These are phyloP conservation scores for Grallaria varia DNA, from an alignment of 2,113 vertebrate genomes.

Conservation along the genomic window DNA sequence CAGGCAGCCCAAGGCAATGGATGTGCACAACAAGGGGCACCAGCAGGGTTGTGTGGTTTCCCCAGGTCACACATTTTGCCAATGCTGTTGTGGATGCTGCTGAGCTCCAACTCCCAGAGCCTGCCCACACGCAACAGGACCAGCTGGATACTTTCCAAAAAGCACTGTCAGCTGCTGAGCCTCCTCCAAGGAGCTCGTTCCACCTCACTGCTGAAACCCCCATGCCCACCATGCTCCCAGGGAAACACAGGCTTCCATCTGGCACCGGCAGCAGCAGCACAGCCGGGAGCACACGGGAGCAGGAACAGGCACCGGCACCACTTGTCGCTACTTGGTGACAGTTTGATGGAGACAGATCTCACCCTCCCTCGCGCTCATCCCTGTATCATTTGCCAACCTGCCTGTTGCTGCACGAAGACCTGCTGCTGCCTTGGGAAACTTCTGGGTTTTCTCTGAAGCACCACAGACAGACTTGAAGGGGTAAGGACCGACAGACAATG, in stretches of 20 bases:
- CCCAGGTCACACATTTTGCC: background rate
- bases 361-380: background rate
- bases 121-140: background rate
- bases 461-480: background rate
- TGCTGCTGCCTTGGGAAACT: background rate
- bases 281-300: background rate
- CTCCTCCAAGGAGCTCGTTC: rapidly evolving
- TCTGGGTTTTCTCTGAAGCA: background rate
- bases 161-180: background rate
- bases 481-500: background rate
- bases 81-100: rapidly evolving
- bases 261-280: background rate
- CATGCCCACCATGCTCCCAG: rapidly evolving
- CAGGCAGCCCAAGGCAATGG: background rate
- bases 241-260: background rate
- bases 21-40: background rate
- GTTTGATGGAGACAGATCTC: background rate
- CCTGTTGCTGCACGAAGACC: background rate
- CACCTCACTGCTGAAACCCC: background rate
- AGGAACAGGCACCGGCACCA: background rate
- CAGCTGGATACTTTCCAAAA: rapidly evolving
- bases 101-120: background rate
- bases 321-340: background rate
- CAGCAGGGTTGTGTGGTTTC: background rate
- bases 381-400: background rate